Evolutionary conservation across 2,113 vertebrate genomes (phyloP).

Genomic region (Silurus meridionalis): DNA sequence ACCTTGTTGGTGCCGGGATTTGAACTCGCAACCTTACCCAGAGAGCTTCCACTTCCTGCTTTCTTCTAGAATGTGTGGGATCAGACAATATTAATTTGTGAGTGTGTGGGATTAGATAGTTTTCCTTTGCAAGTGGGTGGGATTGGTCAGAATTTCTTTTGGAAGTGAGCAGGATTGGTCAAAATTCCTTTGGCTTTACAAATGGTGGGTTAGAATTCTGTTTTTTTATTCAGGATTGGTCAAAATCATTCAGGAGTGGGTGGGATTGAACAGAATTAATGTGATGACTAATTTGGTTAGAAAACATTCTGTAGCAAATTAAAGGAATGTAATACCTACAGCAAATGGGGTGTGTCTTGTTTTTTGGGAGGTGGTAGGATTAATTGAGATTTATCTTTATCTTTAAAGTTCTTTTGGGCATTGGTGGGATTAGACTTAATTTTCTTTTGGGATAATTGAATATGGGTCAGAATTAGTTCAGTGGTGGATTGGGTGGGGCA

Average conservation of each 20-base stretch:
- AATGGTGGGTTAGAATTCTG: neutral
- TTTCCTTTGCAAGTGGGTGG: too few relatives aligned
- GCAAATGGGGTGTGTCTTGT: too few relatives aligned
- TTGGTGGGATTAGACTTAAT: neutral
- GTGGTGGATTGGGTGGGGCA: neutral
- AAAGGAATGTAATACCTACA: too few relatives aligned
- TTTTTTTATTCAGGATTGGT: neutral
- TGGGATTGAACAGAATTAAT: neutral
- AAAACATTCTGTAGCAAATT: too few relatives aligned
- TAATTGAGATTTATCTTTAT: too few relatives aligned
- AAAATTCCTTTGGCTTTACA: neutral
- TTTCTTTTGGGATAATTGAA: rapidly evolving
- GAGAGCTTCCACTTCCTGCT: too few relatives aligned
- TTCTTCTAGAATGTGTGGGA: neutral
- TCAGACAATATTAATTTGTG: neutral
- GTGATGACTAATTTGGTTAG: too few relatives aligned
- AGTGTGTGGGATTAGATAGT: neutral
- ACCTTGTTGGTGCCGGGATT: too few relatives aligned
- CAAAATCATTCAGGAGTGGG: neutral
- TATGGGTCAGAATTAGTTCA: neutral
- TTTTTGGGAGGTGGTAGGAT: neutral
- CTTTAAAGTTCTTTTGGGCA: neutral
- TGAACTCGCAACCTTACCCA: too few relatives aligned
- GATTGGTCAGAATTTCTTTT: neutral
- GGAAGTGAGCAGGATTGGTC: neutral